Conservation (phyloP, 2,888 invertebrate species). For the Drosophila lacicola region DNA sequence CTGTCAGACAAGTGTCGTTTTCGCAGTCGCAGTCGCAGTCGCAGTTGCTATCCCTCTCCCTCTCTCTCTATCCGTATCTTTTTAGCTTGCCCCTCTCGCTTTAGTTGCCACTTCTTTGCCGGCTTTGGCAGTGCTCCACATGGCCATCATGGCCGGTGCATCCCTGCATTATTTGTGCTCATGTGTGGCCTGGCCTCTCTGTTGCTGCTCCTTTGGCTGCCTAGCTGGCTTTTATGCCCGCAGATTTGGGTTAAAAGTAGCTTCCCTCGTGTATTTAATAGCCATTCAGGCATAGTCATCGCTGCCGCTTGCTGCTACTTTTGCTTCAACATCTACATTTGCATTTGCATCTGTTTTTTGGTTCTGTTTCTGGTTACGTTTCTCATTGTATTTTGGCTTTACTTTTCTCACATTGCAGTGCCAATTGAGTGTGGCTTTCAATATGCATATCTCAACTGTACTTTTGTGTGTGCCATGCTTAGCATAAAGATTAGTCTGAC, state of each 20-base stretch:
- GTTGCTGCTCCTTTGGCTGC: slow-evolving; percentile 36
- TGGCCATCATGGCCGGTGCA: slow-evolving; percentile 52
- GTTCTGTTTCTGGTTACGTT: slow-evolving; percentile 21
- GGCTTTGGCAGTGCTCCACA: slow-evolving; percentile 74
- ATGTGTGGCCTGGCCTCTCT: slow-evolving; percentile 58
- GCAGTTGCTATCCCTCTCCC: background rate
- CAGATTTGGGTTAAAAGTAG: slow-evolving; percentile 80
- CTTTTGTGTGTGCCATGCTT: slow-evolving; percentile 1
- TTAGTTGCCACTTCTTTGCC: slow-evolving; percentile 43
- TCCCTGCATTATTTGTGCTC: slow-evolving; percentile 72
- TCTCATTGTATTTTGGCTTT: slow-evolving; percentile 8
- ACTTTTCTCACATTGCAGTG: slow-evolving; percentile 34
- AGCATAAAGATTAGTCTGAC: background rate
- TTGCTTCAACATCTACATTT: slow-evolving; percentile 29
- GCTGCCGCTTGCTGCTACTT: slow-evolving; percentile 11
- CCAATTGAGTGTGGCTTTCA: slow-evolving; percentile 45
- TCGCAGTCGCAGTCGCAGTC: slow-evolving; percentile 10
- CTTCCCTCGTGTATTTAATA: slow-evolving; percentile 78
- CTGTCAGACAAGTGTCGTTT: slow-evolving; percentile 64
- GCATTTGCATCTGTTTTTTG: slow-evolving; percentile 18
- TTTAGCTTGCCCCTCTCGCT: slow-evolving; percentile 1
- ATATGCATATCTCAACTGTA: slow-evolving; percentile 33
- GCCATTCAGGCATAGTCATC: slow-evolving; percentile 57
- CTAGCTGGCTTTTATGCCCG: slow-evolving; percentile 70
- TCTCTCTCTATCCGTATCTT: background rate